phyloP scores from a whole-genome alignment of 2,888 invertebrate genomes.

The Lepidonotus clava region DNA sequence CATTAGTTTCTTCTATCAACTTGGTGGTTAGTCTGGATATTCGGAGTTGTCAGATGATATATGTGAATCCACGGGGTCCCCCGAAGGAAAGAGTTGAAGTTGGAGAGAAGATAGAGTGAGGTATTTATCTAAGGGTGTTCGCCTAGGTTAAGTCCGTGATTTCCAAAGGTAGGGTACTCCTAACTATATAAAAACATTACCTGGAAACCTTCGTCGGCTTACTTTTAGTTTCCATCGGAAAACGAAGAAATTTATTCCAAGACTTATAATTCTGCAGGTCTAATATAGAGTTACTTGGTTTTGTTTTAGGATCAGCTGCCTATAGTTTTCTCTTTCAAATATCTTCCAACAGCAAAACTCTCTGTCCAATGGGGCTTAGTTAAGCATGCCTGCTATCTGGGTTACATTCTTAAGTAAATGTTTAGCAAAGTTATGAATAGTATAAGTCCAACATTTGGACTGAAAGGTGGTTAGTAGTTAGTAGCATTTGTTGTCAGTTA shows the following conservation, averaged over 20 bases:
- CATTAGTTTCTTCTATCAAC: no score
- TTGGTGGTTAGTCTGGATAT: no score
- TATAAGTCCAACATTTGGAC: no score
- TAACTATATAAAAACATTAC: not conserved
- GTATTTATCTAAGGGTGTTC: not conserved
- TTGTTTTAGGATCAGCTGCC: no score
- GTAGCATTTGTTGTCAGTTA: no score
- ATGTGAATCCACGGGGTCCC: slow-evolving; percentile 25
- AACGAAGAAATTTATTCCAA: not conserved
- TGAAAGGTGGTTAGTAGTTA: no score
- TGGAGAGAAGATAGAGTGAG: not conserved
- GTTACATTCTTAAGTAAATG: no score
- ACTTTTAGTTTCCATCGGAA: slow-evolving; percentile 5
- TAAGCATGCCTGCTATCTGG: not conserved
- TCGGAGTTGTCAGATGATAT: not conserved
- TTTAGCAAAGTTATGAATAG: no score
- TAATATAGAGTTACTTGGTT: no score
- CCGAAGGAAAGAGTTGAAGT: not conserved
- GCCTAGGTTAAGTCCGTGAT: not conserved
- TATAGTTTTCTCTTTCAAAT: no score
- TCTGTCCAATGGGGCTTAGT: not conserved
- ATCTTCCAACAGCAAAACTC: no score
- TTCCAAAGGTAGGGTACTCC: not conserved
- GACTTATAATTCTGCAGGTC: no score
- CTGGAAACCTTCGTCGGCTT: not conserved